Evolutionary conservation across 1,140 invertebrate species (phyloP), one percentile per base, ranked within the genome.

Genomic region (Trichonephila clavata): DNA sequence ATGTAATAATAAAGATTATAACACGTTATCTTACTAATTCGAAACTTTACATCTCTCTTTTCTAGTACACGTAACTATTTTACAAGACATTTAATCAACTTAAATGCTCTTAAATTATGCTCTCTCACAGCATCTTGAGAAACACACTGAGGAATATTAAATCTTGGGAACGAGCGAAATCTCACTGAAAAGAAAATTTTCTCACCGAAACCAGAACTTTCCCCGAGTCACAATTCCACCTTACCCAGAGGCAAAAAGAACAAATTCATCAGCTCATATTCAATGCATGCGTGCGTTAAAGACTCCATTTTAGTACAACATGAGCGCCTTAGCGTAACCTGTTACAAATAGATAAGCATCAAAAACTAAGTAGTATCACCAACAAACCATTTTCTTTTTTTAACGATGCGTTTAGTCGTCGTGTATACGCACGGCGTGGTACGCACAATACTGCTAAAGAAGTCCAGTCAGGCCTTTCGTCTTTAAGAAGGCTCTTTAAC

Each of bases 281-380:
- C 57, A 80, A 81, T 50, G 65, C 92, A 93, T 88, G 92, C 92
- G 84, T 93, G 92, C 84, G 92, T 87, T 87, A 80, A 93, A 88
- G 61, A 50, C 59, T 57, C 92, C 86, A 81, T 14, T 93, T 93
- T 93, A 93, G 92, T 88, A 63, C 92, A 63, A 65, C 92, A 87
- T 87, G 92, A 93, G 92, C 63, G 71, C 43, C 32, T 87, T 63
- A 68, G 84, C 92, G 86, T 93, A 80, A 88, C 84, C 71, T 81
- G 86, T 87, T 87, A 93, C 92, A 93, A 93, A 87, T 87, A 93
- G 92, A 93, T 93, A 93, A 80, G 84, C 65, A 93, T 93, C 92
- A 63, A 81, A 71, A 92, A 60, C 81, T 86, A 71, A 59, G 6
- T 43, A 93, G 83, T 88, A 93, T 93, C 92, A 87, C 57, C 77